These are phyloP conservation scores for Globodera rostochiensis DNA, from an alignment of 1,140 invertebrate species.

Conservation along the genomic window DNA sequence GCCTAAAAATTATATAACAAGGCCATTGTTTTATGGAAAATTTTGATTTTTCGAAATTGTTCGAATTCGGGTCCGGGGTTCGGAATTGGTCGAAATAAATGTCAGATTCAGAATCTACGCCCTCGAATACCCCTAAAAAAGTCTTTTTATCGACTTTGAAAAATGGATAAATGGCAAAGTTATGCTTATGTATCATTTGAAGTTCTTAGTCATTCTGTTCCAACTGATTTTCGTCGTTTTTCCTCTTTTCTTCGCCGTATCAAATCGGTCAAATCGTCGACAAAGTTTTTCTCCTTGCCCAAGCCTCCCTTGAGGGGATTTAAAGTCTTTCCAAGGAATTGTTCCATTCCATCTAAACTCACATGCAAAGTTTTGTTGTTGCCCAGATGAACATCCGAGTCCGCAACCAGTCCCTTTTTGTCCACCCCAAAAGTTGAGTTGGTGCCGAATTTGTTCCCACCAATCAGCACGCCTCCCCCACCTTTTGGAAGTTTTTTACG, in stretches of 20 bases:
- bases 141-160: no score
- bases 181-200: no score
- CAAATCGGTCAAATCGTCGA: constrained; percentile 28
- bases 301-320: constrained; percentile 27
- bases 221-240: neutral
- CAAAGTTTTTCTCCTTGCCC: constrained; percentile 34
- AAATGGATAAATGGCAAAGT: no score
- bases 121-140: no score
- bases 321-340: constrained; percentile 1
- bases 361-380: constrained; percentile 19
- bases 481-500: constrained; percentile 1
- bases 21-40: no score
- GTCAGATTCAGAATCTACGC: no score
- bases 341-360: neutral
- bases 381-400: constrained; percentile 27
- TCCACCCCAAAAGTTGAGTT: constrained; percentile 38
- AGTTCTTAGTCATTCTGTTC: no score
- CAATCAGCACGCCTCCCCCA: constrained; percentile 30
- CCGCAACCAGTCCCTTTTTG: constrained; percentile 30
- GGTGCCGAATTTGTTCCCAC: constrained; percentile 30
- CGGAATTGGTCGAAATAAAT: no score
- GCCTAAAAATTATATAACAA: no score
- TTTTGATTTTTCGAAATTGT: no score
- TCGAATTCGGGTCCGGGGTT: no score
- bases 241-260: constrained; percentile 24